Percentiles rank a stretch among this genome's conserved stretches.
Conservation (phyloP, 1,140 invertebrate genomes). For the Parasteatoda tepidariorum region DNA sequence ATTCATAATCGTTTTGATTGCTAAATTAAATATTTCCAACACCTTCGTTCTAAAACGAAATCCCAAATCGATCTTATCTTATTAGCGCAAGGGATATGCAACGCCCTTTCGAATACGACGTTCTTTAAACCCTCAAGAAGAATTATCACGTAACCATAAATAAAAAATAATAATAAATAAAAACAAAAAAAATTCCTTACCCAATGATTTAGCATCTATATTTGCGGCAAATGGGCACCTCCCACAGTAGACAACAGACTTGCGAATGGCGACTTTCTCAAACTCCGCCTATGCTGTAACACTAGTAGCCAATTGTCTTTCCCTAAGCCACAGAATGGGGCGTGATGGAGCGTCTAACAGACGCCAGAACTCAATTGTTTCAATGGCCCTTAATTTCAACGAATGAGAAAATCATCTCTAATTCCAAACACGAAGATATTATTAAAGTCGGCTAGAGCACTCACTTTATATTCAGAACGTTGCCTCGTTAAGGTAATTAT, state of each 20-base stretch:
- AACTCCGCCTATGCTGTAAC: conserved; percentile 33
- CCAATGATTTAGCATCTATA: conserved; percentile 14
- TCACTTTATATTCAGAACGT: conserved; percentile 34
- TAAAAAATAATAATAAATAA: neutral
- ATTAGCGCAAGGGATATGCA: too few relatives aligned
- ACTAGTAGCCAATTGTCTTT: conserved; percentile 52
- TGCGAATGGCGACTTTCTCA: conserved; percentile 42
- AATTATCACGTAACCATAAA: neutral
- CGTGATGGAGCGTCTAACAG: conserved; percentile 29
- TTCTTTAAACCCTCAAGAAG: neutral
- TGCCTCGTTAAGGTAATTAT: neutral
- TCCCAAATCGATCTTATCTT: too few relatives aligned
- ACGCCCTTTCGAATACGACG: too few relatives aligned
- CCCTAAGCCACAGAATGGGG: conserved; percentile 25
- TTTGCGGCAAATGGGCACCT: neutral
- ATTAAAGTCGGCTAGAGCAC: conserved; percentile 29
- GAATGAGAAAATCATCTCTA: conserved; percentile 33
- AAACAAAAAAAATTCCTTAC: conserved; percentile 24
- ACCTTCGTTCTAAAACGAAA: too few relatives aligned
- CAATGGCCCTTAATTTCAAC: conserved; percentile 42
- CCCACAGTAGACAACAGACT: neutral
- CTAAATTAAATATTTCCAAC: too few relatives aligned
- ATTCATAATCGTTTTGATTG: too few relatives aligned
- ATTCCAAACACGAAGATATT: conserved; percentile 30
- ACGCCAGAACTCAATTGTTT: conserved; percentile 56